Evolutionary conservation across 2,888 invertebrate species (phyloP).

Genomic region (Oxystoma pomonae): DNA sequence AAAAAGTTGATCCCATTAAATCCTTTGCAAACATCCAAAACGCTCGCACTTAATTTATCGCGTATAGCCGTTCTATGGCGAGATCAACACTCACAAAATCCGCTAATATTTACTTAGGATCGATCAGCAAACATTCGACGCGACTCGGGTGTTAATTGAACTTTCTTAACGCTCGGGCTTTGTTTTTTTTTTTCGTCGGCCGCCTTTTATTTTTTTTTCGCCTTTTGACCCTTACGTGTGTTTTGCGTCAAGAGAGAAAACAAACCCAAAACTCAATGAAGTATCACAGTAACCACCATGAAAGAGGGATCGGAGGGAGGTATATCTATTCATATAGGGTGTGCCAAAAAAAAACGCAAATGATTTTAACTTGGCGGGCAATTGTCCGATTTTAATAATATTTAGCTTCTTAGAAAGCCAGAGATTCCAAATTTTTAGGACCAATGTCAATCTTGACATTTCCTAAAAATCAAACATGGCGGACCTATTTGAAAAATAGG

Average conservation of each 20-base stretch:
- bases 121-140: slow-evolving; percentile 26
- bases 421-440: too few species aligned
- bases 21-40: slow-evolving; percentile 20
- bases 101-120: slow-evolving; percentile 33
- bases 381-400: too few species aligned
- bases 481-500: too few species aligned
- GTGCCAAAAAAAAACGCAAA: too few species aligned
- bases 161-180: slow-evolving; percentile 2
- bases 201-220: neutral
- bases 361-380: too few species aligned
- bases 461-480: too few species aligned
- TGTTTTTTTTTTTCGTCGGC: neutral
- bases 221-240: neutral
- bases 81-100: slow-evolving; percentile 32
- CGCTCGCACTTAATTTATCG: slow-evolving; percentile 21
- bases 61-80: slow-evolving; percentile 16
- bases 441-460: too few species aligned
- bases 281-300: too few species aligned
- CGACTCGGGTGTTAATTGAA: slow-evolving; percentile 16
- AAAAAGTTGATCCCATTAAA: slow-evolving; percentile 21
- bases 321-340: too few species aligned
- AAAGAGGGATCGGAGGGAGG: too few species aligned
- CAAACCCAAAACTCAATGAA: too few species aligned
- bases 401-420: too few species aligned
- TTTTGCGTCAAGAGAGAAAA: neutral